Base-by-base conservation (phyloP, 2,888 invertebrate genomes). In the Serrognathus titanus region DNA sequence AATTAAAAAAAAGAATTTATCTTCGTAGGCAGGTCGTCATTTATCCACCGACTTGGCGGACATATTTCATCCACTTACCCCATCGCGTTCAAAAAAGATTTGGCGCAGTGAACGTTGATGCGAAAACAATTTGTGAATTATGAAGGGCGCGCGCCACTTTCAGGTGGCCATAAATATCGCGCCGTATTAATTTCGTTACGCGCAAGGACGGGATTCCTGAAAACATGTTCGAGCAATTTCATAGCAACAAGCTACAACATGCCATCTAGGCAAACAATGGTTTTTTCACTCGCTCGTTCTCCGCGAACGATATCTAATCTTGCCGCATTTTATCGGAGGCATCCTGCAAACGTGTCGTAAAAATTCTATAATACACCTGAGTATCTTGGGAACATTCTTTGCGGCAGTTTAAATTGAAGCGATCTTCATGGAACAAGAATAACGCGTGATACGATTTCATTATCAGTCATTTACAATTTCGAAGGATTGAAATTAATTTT, bases 271-370 rank as follows among this genome's bases (percentile, higher is more conserved):
- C 40, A 13, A 13, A 43, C 43, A 31, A 31, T 6, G 12, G 43
- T 16, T 43, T 43, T 43, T 43, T 43, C 16, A 9, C 12, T 43
- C 12, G 20, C 43, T 43, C 43, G 20, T 43, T 43, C 13, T 13
- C 12, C 43, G 43, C 43, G 20, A 43, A 43, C 20, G 43, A 43
- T 43, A 9, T 43, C 43, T 43, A 43, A 43, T 43, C 43, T 16
- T 43, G 12, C 43, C 10, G 20, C 43, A 43, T 43, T 43, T 43
- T 11, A 43, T 43, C 43, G 43, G n/a, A 13, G 43, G 13, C 43
- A 9, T 16, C 43, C 43, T 43, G 9, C 24, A 31, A 31, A 31
- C 24, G 24, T 31, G 20, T 10, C 12, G 20, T 43, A 43, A 43
- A 43, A 43, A 43, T 43, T 43, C 43, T 20, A 43, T 20, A 13